A percentile compares a stretch with the other conserved stretches of the same genome.
Conservation (phyloP, 2,888 invertebrate species). For the Copidosoma aretas region DNA sequence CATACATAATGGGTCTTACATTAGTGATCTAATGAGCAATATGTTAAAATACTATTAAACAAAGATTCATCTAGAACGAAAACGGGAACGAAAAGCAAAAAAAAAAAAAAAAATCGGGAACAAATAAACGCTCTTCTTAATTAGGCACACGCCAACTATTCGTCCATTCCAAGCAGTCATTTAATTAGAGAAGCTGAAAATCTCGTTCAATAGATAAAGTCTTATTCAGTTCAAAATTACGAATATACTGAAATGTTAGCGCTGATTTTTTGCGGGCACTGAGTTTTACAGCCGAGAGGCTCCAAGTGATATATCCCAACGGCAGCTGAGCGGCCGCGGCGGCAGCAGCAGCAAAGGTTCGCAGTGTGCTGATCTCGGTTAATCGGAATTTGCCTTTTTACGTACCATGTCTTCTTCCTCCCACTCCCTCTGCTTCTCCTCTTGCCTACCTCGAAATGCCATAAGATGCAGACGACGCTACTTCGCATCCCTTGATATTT, state of each 20-base stretch:
- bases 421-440: conserved; percentile 2
- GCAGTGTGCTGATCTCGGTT: conserved; percentile 22
- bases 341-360: conserved; percentile 14
- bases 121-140: conserved; percentile 14
- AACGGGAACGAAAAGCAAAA: no score
- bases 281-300: conserved; percentile 10
- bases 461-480: neutral
- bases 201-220: conserved; percentile 24
- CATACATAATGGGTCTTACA: conserved; percentile 12
- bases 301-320: conserved; percentile 20
- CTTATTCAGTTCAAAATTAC: conserved; percentile 29
- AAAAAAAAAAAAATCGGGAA: no score
- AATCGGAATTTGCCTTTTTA: conserved; percentile 34
- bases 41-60: conserved; percentile 13
- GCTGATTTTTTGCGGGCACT: conserved; percentile 19
- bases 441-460: neutral
- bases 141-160: conserved; percentile 26
- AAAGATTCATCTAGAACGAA: conserved; percentile 6
- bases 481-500: conserved; percentile 27
- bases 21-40: neutral
- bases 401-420: conserved; percentile 14
- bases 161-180: conserved; percentile 9
- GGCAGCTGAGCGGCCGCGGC: neutral
- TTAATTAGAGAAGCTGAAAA: conserved; percentile 25
- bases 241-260: conserved; percentile 27